These are phyloP conservation scores for Junonia oenone DNA, from an alignment of 2,888 invertebrate genomes.

Conservation along the genomic window DNA sequence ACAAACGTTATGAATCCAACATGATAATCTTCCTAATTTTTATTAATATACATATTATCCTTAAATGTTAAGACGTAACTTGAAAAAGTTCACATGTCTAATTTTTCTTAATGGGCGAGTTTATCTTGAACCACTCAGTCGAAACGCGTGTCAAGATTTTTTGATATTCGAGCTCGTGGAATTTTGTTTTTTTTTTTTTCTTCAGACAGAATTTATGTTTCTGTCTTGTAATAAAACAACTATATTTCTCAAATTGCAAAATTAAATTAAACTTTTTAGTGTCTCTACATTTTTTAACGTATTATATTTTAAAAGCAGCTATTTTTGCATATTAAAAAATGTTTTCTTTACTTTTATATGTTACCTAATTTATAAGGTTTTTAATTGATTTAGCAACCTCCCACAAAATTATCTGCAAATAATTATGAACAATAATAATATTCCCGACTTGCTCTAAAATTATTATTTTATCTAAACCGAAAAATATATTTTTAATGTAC, in stretches of 20 bases:
- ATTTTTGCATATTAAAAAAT: not conserved
- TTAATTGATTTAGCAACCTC: too few species aligned
- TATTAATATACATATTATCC: not conserved
- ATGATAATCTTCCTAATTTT: too few species aligned
- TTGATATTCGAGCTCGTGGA: slow-evolving; percentile 23
- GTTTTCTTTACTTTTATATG: not conserved
- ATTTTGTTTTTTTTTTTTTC: slow-evolving; percentile 4
- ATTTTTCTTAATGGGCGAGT: slow-evolving; percentile 23
- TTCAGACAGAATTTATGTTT: slow-evolving; percentile 5
- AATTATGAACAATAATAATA: too few species aligned
- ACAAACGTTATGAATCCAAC: too few species aligned
- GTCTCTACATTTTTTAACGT: not conserved
- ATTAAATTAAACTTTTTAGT: not conserved
- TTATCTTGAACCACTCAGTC: slow-evolving; percentile 21
- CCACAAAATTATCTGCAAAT: too few species aligned
- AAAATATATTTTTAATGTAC: too few species aligned
- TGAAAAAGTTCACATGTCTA: slow-evolving; percentile 21
- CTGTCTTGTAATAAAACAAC: not conserved
- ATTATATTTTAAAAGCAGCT: not conserved
- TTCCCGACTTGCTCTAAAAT: too few species aligned
- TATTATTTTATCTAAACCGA: too few species aligned
- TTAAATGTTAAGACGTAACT: slow-evolving; percentile 15
- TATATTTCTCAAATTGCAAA: not conserved
- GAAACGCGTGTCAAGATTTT: slow-evolving; percentile 20
- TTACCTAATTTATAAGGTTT: too few species aligned